These are phyloP conservation scores for Eulacestoma nigropectus DNA, from an alignment of 2,113 vertebrate species.

Conservation along the genomic window DNA sequence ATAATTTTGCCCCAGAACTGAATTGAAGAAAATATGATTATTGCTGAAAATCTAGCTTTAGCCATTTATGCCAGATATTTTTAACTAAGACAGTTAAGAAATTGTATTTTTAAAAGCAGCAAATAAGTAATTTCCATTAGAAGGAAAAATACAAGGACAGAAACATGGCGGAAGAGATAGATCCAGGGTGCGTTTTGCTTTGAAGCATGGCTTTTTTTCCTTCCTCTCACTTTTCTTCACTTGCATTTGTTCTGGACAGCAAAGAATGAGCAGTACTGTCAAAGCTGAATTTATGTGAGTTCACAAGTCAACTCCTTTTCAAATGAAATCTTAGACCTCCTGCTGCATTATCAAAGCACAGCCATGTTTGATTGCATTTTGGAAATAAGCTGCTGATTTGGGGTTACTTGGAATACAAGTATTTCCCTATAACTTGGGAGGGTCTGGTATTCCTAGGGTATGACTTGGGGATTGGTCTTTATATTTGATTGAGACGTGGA, in stretches of 20 bases:
- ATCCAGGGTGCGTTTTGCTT: not conserved
- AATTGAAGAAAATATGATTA: not conserved
- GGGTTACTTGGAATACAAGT: not conserved
- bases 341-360: not conserved
- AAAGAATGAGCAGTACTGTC: not conserved
- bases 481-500: not conserved
- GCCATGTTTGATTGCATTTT: not conserved
- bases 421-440: not conserved
- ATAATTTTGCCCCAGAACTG: not conserved
- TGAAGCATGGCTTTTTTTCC: not conserved
- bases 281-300: not conserved
- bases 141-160: not conserved
- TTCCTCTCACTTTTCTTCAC: not conserved
- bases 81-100: not conserved
- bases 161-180: rapidly evolving
- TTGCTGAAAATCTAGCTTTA: not conserved
- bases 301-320: not conserved
- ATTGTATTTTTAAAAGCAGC: not conserved
- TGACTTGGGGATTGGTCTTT: not conserved
- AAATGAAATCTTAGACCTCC: not conserved
- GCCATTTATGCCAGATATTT: not conserved
- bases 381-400: not conserved
- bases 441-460: not conserved
- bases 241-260: not conserved
- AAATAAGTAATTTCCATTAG: not conserved